Base-by-base conservation (phyloP, 2,888 invertebrate species). In the Oxytorus armatus region DNA sequence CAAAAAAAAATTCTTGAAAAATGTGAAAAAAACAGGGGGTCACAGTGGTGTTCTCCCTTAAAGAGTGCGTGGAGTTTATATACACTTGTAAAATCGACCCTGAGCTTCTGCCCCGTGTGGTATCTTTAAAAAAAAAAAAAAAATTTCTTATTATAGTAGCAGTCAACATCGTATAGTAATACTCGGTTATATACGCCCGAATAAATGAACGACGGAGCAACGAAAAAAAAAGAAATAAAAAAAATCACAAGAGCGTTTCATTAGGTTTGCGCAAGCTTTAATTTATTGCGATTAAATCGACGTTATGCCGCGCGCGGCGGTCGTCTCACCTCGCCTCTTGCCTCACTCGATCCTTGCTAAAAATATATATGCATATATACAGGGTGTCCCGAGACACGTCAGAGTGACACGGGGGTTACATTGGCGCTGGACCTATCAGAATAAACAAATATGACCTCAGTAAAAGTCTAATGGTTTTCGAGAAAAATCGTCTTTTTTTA, bases 241-340 rank as follows among this genome's bases (percentile, higher is more conserved):
- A 79, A 21, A 57, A 63, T 70, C 42, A 69, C 61, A 51, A 78
- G 83, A 82, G 82, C 82, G 82, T 87, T 87, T 86, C 86, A 87
- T 87, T 87, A 86, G 85, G 78, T 81, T 87, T 86, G 82, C 86
- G 87, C 79, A 87, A 87, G 76, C 73, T 79, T 85, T 84, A 85
- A 87, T 87, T 87, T 84, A 84, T 85, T 83, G 82, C 85, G 83
- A 87, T 86, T 84, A 86, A 85, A 79, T 82, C 79, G 78, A 57
- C 68, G 79, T 65, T 72, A 74, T 53, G 57, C 61, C 57, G 57
- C 47, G 76, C 61, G 51, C 61, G 44, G 66, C 55, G 47, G 36
- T 66, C 66, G 72, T 66, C 65, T 77, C 77, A 70, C 70, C 68
- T 78, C 73, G 61, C 59, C 53, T 78, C 63, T 74, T 74, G 74